phyloP scores from a whole-genome alignment of 2,888 invertebrate species.

The Diploptera punctata region DNA sequence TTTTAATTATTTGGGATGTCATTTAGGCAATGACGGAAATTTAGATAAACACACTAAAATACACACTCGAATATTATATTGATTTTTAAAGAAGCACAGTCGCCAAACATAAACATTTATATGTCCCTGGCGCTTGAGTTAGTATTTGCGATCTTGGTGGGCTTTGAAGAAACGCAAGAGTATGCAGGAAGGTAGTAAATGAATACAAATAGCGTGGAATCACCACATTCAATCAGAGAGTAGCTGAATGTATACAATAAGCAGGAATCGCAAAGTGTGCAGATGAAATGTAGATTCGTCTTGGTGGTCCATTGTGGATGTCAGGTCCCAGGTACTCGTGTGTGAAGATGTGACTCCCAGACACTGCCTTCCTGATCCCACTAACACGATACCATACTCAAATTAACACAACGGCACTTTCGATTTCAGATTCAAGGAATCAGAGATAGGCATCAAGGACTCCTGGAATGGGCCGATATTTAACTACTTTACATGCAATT shows the following conservation, averaged over 20 bases:
- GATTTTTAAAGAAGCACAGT: no score
- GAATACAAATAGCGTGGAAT: not conserved
- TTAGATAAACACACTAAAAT: no score
- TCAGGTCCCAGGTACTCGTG: not conserved
- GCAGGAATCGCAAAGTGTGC: not conserved
- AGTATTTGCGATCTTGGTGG: not conserved
- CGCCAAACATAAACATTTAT: no score
- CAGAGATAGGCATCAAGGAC: not conserved
- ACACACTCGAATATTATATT: no score
- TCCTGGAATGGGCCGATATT: not conserved
- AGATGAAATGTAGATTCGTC: not conserved
- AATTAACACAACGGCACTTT: not conserved
- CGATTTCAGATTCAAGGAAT: not conserved
- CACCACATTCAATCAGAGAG: not conserved
- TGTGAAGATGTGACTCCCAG: not conserved
- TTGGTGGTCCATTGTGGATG: conserved; percentile 13
- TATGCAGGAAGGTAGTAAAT: not conserved
- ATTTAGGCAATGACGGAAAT: no score
- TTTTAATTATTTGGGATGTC: no score
- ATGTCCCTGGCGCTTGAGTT: no score
- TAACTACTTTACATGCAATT: no score
- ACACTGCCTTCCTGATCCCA: not conserved
- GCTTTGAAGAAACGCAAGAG: not conserved
- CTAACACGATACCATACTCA: not conserved
- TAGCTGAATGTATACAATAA: not conserved